A percentile compares a stretch with the other conserved stretches of the same genome.
phyloP scores from a whole-genome alignment of 2,888 invertebrate species.

The Cerastoderma edule region DNA sequence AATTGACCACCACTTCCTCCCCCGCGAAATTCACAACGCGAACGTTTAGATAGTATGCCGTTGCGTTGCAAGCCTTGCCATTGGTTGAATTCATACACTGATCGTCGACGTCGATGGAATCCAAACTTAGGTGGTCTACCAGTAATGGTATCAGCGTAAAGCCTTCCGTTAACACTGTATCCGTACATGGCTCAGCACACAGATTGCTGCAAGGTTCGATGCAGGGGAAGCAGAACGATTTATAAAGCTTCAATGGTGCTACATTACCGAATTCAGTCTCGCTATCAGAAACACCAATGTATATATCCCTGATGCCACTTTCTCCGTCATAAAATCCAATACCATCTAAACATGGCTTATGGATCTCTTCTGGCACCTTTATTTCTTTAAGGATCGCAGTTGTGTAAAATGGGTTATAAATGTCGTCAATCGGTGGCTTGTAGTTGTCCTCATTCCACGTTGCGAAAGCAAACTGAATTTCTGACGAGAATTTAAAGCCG shows the following conservation, averaged over 20 bases:
- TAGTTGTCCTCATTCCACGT: slow-evolving; percentile 63
- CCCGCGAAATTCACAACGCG: slow-evolving; percentile 67
- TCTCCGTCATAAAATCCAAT: slow-evolving; percentile 63
- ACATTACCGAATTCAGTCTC: slow-evolving; percentile 50
- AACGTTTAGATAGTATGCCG: slow-evolving; percentile 65
- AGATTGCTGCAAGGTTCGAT: slow-evolving; percentile 44
- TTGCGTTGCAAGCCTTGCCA: slow-evolving; percentile 33
- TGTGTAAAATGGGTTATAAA: slow-evolving; percentile 60
- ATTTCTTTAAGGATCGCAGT: slow-evolving; percentile 47
- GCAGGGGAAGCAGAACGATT: slow-evolving; percentile 61
- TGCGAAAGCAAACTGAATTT: slow-evolving; percentile 32
- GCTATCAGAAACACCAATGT: slow-evolving; percentile 62
- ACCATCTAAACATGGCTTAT: slow-evolving; percentile 61
- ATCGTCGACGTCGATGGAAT: slow-evolving; percentile 9
- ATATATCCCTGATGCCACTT: slow-evolving; percentile 67
- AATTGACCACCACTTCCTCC: slow-evolving; percentile 49
- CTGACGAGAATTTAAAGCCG: slow-evolving; percentile 37
- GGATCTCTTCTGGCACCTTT: slow-evolving; percentile 45
- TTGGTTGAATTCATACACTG: slow-evolving; percentile 32
- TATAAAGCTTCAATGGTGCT: slow-evolving; percentile 36
- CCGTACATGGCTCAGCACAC: slow-evolving; percentile 48
- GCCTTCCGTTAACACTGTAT: slow-evolving; percentile 28
- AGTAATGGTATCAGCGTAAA: slow-evolving; percentile 49
- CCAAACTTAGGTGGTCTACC: slow-evolving; percentile 20
- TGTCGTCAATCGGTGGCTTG: slow-evolving; percentile 57